These are phyloP conservation scores for Mallateleia sp. DNA, from an alignment of 2,888 invertebrate species.

Conservation along the genomic window DNA sequence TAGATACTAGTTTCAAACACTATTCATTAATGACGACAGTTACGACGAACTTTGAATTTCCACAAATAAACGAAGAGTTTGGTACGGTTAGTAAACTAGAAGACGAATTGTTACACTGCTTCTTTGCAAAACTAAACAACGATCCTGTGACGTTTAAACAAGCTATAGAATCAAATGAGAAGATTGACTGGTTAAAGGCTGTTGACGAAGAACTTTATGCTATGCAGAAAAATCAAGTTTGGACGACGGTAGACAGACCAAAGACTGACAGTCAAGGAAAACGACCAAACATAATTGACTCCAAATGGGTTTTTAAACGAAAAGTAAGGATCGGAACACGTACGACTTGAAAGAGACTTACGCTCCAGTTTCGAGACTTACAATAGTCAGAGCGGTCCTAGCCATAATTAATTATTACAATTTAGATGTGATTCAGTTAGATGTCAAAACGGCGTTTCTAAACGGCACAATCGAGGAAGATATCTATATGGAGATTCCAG, in stretches of 20 bases:
- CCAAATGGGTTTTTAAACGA: constrained; percentile 72
- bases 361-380: constrained; percentile 55
- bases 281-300: constrained; percentile 50
- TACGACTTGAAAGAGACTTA: constrained; percentile 66
- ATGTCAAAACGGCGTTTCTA: constrained; percentile 60
- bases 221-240: constrained; percentile 40
- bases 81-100: too few relatives aligned
- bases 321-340: constrained; percentile 64
- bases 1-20: constrained; percentile 56
- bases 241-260: constrained; percentile 13
- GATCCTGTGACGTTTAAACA: constrained; percentile 10
- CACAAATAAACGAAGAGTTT: too few relatives aligned
- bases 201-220: constrained; percentile 26
- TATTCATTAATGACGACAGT: too few relatives aligned
- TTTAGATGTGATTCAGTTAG: constrained; percentile 41
- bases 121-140: constrained; percentile 23
- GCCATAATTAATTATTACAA: constrained; percentile 59
- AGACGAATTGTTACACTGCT: constrained; percentile 30
- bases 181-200: constrained; percentile 15
- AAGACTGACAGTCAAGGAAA: constrained; percentile 1
- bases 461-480: constrained; percentile 47
- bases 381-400: constrained; percentile 51
- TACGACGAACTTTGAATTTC: too few relatives aligned
- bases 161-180: constrained; percentile 24
- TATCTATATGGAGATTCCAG: neutral